phyloP scores from a whole-genome alignment of 2,888 invertebrate genomes.

The Mesochorus sp. region DNA sequence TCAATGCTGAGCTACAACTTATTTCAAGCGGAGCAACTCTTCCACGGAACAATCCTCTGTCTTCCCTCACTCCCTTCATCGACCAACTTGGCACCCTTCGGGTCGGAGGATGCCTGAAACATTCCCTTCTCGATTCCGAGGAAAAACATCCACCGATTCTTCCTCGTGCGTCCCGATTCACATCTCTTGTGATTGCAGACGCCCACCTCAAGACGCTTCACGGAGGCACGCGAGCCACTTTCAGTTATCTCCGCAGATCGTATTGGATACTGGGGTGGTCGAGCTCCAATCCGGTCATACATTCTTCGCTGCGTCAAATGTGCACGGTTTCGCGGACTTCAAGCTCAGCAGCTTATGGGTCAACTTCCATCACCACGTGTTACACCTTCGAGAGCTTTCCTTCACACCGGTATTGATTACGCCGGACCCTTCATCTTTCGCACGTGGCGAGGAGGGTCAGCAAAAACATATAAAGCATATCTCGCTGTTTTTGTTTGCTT shows the following conservation, averaged over 20 bases:
- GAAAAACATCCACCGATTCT: conserved; percentile 44
- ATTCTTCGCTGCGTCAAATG: conserved; percentile 44
- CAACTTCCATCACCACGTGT: conserved; percentile 64
- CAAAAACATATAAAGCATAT: conserved; percentile 56
- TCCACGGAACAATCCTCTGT: conserved; percentile 2
- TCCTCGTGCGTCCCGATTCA: conserved; percentile 28
- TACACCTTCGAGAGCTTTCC: conserved; percentile 34
- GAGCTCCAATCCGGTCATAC: conserved; percentile 33
- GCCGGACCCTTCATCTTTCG: conserved; percentile 56
- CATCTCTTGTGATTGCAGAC: conserved; percentile 37
- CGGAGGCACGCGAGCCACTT: conserved; percentile 46
- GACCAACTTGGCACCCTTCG: conserved; percentile 44
- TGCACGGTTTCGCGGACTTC: neutral
- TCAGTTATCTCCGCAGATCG: neutral
- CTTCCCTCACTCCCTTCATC: conserved; percentile 24
- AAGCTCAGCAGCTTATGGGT: conserved; percentile 68
- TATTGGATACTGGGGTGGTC: conserved; percentile 56
- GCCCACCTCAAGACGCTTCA: conserved; percentile 46
- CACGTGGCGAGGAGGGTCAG: conserved; percentile 35
- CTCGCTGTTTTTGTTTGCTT: conserved; percentile 54
- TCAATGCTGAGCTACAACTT: neutral
- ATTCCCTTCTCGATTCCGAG: conserved; percentile 29
- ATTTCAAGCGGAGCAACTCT: neutral
- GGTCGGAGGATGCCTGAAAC: conserved; percentile 45
- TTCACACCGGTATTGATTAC: conserved; percentile 57